Evolutionary conservation across 2,113 vertebrate species (phyloP).

Genomic region (Paraplagusia blochii): DNA sequence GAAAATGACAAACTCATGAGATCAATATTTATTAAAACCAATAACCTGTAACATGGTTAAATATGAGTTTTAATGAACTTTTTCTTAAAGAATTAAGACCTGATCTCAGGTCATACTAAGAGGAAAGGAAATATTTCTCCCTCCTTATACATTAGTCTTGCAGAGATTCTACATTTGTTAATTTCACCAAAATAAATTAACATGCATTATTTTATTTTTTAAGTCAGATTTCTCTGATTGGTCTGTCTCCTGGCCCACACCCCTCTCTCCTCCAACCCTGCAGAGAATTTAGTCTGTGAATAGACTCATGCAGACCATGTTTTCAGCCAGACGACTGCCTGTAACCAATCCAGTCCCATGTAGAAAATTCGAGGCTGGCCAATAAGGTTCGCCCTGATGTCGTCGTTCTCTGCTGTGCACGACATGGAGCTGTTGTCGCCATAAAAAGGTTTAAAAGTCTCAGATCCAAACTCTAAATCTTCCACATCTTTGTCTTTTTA

Average conservation of each 20-base stretch:
- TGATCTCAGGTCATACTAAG: too few relatives aligned
- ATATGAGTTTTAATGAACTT: too few relatives aligned
- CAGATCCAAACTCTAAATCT: too few relatives aligned
- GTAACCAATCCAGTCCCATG: slow-evolving; percentile 30
- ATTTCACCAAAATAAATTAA: background rate
- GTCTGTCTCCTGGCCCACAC: background rate
- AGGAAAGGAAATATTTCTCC: too few relatives aligned
- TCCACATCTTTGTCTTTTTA: too few relatives aligned
- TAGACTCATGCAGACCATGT: slow-evolving; percentile 13
- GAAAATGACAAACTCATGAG: too few relatives aligned
- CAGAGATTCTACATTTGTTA: background rate
- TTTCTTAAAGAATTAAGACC: too few relatives aligned
- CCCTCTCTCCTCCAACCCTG: too few relatives aligned
- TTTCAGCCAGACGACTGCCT: slow-evolving; percentile 4
- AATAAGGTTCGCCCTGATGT: slow-evolving; percentile 17
- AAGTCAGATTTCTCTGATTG: slow-evolving; percentile 1
- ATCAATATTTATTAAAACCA: too few relatives aligned
- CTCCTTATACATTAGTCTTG: background rate
- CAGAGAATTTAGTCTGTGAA: slow-evolving; percentile 14
- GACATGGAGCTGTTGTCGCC: too few relatives aligned
- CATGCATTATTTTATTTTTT: background rate
- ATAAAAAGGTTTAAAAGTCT: too few relatives aligned
- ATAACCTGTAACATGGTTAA: too few relatives aligned
- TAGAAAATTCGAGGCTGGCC: background rate
- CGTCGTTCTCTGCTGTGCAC: background rate